Base-by-base conservation (phyloP, 2,113 vertebrate genomes). In the Dasypus novemcinctus region DNA sequence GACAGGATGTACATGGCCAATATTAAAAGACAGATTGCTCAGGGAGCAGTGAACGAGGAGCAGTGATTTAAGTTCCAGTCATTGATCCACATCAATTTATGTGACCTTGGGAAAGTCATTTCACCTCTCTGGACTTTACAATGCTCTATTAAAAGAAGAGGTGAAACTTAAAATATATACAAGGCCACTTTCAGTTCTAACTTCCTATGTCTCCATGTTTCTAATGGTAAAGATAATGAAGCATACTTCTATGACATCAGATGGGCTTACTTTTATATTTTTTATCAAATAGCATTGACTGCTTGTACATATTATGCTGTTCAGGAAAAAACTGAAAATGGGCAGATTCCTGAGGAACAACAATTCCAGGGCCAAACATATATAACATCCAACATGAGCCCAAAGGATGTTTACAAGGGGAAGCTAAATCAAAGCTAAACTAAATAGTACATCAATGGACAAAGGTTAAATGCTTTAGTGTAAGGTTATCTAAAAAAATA, bases 391-490 rank as follows among this genome's bases (percentile, higher is more conserved):
- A 85, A 23, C 3, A 25, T 68, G 18, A 69, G 72, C 23, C 31
- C 57, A 29, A 23, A 15, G 29, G 86, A 63, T n/a, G 69, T 95
- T 84, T 78, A 41, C 27, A 81, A 69, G 36, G 41, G 43, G 4
- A 89, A 89, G 46, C 33, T 86, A 89, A 96, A 82, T 78, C 57
- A 88, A 95, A 96, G 38, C 20, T 52, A n/a, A 89, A 69, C 21
- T 74, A 29, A 66, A 63, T 31, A 76, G 46, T 29, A 79, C 66
- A 49, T 61, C 10, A 2, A 11, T 52, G 64, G 36, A 66, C 27
- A 89, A 66, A 71, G 7, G 21, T 61, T 76, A 82, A 49, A 41
- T n/a, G 25, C 91, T 81, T 89, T 68, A 15, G 3, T 61, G 23
- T 29, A 71, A 90, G 20, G 3, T 59, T 74, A 91, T 76, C 46